Conservation (phyloP, 2,888 invertebrate species). For the Harmothoe impar region DNA sequence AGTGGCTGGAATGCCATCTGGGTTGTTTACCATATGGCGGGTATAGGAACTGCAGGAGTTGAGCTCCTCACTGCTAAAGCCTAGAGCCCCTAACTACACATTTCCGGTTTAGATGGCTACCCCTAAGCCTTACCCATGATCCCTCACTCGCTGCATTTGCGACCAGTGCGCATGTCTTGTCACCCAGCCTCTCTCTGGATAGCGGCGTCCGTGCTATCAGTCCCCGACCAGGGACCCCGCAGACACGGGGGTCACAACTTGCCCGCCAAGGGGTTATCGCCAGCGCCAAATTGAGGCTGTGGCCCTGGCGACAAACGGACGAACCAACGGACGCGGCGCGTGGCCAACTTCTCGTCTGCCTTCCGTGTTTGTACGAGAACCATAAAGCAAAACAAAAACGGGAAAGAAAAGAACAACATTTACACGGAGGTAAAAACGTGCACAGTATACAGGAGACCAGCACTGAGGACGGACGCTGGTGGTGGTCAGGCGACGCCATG, state of each 20-base stretch:
- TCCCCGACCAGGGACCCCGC: conserved; percentile 1
- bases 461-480: neutral
- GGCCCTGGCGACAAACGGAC: neutral
- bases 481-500: no score
- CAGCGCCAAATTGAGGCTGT: conserved; percentile 7
- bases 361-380: neutral
- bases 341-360: neutral
- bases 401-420: conserved; percentile 5
- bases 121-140: conserved; percentile 1
- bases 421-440: neutral
- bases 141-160: neutral
- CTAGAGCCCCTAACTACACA: neutral
- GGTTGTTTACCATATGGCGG: no score
- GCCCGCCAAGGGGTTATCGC: neutral
- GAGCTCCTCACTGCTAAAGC: no score
- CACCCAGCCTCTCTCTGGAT: conserved; percentile 8
- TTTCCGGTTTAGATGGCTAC: neutral
- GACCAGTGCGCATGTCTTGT: conserved; percentile 12
- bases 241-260: neutral
- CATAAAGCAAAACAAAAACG: neutral
- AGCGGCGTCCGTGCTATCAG: conserved; percentile 23
- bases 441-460: neutral
- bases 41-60: no score
- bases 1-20: no score
- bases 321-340: neutral